These are phyloP conservation scores for Xiphias gladius DNA, from an alignment of 2,113 vertebrate species.

Conservation along the genomic window DNA sequence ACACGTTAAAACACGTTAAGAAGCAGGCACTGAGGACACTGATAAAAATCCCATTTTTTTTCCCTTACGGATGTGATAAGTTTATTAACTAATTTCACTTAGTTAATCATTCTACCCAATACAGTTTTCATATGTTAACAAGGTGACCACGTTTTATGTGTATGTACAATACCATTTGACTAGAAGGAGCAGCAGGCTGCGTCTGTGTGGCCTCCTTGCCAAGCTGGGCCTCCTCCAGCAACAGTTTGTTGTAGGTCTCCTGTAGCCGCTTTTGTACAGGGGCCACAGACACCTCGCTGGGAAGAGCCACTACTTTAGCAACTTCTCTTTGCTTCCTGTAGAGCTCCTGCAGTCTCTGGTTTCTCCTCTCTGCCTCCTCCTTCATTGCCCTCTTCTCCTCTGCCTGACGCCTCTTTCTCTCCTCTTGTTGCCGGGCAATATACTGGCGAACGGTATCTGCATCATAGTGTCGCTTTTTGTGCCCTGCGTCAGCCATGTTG, in stretches of 20 bases:
- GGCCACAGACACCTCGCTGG: slow-evolving; percentile 73
- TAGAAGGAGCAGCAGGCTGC: slow-evolving; percentile 19
- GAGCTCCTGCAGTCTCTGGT: slow-evolving; percentile 93
- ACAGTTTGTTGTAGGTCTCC: slow-evolving; percentile 91
- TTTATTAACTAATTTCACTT: not conserved
- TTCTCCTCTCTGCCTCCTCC: slow-evolving; percentile 84
- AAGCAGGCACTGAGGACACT: not conserved
- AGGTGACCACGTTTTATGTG: not conserved
- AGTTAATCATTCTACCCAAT: not conserved
- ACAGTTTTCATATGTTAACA: not conserved
- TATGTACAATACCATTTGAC: slow-evolving; percentile 50
- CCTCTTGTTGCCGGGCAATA: slow-evolving; percentile 93
- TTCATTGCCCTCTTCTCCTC: slow-evolving; percentile 91
- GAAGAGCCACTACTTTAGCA: slow-evolving; percentile 61
- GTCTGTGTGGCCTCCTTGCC: slow-evolving; percentile 72
- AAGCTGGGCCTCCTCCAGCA: slow-evolving; percentile 85
- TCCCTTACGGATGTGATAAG: not conserved
- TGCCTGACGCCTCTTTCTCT: slow-evolving; percentile 90
- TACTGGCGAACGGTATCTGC: slow-evolving; percentile 92
- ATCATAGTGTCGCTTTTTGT: slow-evolving; percentile 94
- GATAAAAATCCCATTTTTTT: not conserved
- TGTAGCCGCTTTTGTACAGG: slow-evolving; percentile 81
- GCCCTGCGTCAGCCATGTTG: slow-evolving; percentile 59
- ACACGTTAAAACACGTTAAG: slow-evolving; percentile 8
- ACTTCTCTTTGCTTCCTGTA: slow-evolving; percentile 90